Conservation (phyloP, 2,888 invertebrate genomes). For the Nemotelus nigrinus region DNA sequence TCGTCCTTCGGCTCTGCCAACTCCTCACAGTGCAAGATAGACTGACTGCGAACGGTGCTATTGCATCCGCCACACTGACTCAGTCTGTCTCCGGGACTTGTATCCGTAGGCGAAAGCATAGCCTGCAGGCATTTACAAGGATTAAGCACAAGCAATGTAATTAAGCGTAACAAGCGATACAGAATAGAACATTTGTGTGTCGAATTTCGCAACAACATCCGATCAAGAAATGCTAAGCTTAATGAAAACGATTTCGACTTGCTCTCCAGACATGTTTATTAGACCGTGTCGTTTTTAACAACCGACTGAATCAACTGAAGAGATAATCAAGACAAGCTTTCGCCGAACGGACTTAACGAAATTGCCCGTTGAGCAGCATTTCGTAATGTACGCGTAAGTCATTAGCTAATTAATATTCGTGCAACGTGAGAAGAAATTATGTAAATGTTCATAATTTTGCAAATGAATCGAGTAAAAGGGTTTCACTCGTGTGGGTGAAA, state of each 20-base stretch:
- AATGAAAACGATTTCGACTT: conserved; percentile 39
- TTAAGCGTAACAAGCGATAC: conserved; percentile 48
- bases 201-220: conserved; percentile 30
- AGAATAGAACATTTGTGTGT: conserved; percentile 36
- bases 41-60: conserved; percentile 16
- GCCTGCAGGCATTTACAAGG: conserved; percentile 47
- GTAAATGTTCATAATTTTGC: neutral
- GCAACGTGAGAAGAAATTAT: neutral
- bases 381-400: neutral
- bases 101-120: conserved; percentile 14
- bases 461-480: no score
- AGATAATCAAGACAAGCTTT: no score
- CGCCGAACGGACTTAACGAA: no score
- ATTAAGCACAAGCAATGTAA: conserved; percentile 47
- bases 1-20: conserved; percentile 14
- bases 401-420: neutral
- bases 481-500: no score
- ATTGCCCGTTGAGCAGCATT: no score
- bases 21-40: conserved; percentile 24
- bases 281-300: conserved; percentile 13
- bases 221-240: conserved; percentile 40
- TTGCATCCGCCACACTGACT: conserved; percentile 3
- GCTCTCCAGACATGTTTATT: conserved; percentile 26
- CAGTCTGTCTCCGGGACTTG: neutral
- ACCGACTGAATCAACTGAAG: neutral